phyloP scores from a whole-genome alignment of 37 sponge, comb jelly and placozoan genomes.

The Trichoplax adhaerens region DNA sequence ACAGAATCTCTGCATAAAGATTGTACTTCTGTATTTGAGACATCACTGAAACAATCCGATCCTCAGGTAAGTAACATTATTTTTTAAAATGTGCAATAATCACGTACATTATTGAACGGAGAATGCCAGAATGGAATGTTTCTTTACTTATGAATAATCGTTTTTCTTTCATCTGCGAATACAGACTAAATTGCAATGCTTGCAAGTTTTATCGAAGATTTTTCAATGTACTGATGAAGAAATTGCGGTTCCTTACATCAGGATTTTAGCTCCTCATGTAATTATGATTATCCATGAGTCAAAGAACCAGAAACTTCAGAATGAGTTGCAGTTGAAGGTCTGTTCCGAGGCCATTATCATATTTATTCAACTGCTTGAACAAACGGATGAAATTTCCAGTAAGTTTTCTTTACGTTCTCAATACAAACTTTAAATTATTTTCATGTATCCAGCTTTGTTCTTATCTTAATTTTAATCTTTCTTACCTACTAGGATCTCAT shows the following conservation, averaged over 20 bases:
- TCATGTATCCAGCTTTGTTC: too few relatives aligned
- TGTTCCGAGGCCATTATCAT: slow-evolving; percentile 11
- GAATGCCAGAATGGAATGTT: background rate
- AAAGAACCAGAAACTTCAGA: background rate
- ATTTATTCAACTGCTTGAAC: slow-evolving; percentile 25
- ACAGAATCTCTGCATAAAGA: too few relatives aligned
- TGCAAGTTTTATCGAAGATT: too few relatives aligned
- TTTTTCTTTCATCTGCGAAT: too few relatives aligned
- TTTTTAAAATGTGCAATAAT: background rate
- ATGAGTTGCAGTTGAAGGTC: background rate
- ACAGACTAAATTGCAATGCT: too few relatives aligned
- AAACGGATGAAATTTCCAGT: slow-evolving; percentile 5
- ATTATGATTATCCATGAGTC: slow-evolving; percentile 20
- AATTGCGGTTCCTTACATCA: slow-evolving; percentile 24
- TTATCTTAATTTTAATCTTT: too few relatives aligned
- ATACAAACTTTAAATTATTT: too few relatives aligned
- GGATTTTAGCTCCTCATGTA: slow-evolving; percentile 26
- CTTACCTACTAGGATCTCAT: slow-evolving; percentile 14
- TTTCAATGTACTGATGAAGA: background rate
- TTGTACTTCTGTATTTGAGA: too few relatives aligned
- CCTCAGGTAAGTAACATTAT: background rate
- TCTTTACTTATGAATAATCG: too few relatives aligned
- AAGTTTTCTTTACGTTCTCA: too few relatives aligned
- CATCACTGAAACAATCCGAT: too few relatives aligned
- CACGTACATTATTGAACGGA: background rate